Evolutionary conservation across 23 tunicate species (phyloP).

Genomic region (Ciona savignyi): DNA sequence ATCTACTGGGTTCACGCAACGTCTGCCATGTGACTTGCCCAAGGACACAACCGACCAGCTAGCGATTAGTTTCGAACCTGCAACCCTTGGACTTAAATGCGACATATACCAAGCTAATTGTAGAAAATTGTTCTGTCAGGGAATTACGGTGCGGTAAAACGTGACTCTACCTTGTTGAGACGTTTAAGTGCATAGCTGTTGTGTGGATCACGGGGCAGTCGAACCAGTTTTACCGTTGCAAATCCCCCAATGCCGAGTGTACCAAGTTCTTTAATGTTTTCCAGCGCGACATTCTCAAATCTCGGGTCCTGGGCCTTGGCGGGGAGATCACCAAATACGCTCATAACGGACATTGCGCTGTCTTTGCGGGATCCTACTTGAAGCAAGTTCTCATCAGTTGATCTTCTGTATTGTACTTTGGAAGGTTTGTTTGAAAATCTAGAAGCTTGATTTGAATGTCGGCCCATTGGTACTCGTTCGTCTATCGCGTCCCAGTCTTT

Average conservation of each 20-base stretch:
- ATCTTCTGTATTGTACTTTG: not conserved
- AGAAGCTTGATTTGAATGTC: not conserved
- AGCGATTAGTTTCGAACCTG: no score
- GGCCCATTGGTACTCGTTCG: not conserved
- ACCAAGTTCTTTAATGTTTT: conserved; percentile 20
- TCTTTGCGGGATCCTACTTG: not conserved
- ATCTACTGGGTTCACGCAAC: no score
- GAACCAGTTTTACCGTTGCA: conserved; percentile 41
- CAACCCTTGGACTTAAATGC: no score
- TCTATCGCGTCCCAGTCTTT: conserved; percentile 1
- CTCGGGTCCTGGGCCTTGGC: not conserved
- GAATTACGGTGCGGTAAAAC: no score
- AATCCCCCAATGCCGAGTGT: conserved; percentile 53
- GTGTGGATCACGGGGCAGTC: not conserved
- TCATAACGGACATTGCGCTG: not conserved
- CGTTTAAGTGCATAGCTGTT: conserved; percentile 44
- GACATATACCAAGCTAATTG: no score
- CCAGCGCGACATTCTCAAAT: conserved; percentile 7
- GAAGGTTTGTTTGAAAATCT: not conserved
- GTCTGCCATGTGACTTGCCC: no score
- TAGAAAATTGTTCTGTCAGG: no score
- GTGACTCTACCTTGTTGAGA: conserved; percentile 38
- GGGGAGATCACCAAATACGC: not conserved
- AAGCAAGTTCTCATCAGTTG: not conserved
- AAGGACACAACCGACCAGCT: no score